Evolutionary conservation across 2,113 vertebrate genomes (phyloP).

Genomic region (Hiodon tergisus): DNA sequence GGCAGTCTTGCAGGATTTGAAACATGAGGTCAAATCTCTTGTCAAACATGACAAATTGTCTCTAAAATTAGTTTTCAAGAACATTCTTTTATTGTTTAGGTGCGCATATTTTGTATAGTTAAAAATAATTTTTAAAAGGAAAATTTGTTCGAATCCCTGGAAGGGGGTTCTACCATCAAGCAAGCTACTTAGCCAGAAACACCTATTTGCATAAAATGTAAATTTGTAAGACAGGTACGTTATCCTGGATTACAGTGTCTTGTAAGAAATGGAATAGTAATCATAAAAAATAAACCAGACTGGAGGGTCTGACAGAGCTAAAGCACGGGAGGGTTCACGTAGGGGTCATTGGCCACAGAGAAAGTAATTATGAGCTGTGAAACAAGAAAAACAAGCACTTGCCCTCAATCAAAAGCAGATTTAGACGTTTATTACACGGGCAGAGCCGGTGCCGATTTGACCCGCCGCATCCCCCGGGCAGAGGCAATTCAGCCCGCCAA

Average conservation of each 20-base stretch:
- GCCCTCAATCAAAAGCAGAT: constrained; percentile 31
- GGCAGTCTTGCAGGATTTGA: too few species aligned
- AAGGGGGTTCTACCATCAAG: too few species aligned
- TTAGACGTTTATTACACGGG: constrained; percentile 30
- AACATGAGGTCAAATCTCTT: too few species aligned
- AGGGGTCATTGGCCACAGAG: constrained; percentile 16
- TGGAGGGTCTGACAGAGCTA: background rate
- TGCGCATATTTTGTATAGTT: too few species aligned
- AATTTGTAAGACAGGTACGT: too few species aligned
- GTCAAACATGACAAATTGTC: too few species aligned
- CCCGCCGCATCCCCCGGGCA: background rate
- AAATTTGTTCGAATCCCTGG: too few species aligned
- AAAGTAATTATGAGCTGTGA: constrained; percentile 29
- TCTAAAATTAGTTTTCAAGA: background rate
- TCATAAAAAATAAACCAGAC: background rate
- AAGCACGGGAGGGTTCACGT: constrained; percentile 7
- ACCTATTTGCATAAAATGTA: too few species aligned
- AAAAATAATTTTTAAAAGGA: too few species aligned
- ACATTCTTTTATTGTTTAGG: background rate
- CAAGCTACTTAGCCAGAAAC: too few species aligned
- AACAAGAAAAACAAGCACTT: constrained; percentile 32
- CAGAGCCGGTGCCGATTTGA: background rate
- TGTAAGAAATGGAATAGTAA: background rate
- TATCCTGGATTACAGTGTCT: too few species aligned
- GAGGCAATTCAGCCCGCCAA: background rate